Conservation (phyloP, 2,113 vertebrate genomes). For the Paraplagusia blochii region DNA sequence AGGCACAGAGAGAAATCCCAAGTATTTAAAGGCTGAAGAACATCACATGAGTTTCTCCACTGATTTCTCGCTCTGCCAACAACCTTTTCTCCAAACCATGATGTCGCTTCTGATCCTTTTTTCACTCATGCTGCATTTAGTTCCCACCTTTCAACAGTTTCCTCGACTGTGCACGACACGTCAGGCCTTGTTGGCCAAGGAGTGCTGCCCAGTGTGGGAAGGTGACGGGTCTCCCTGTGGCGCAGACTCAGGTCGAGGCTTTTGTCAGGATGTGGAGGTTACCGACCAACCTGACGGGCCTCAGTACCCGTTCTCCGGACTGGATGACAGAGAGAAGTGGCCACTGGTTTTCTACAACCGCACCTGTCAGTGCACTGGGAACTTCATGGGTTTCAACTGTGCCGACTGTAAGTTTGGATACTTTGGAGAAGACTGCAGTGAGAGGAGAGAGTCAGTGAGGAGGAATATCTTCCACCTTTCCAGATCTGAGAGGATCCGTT, state of each 20-base stretch:
- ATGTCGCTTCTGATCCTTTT: constrained; percentile 71
- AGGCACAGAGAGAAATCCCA: neutral
- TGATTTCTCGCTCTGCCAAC: neutral
- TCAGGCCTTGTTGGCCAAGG: constrained; percentile 48
- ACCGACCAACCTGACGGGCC: constrained; percentile 76
- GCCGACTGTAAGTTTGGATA: constrained; percentile 87
- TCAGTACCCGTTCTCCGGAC: constrained; percentile 86
- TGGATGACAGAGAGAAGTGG: constrained; percentile 93
- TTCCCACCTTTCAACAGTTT: constrained; percentile 52
- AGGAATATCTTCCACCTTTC: constrained; percentile 85
- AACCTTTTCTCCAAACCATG: constrained; percentile 10
- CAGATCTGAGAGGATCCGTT: constrained; percentile 75
- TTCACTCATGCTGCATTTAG: constrained; percentile 21
- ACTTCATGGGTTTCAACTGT: constrained; percentile 90
- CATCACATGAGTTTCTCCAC: constrained; percentile 14
- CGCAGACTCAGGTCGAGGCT: constrained; percentile 80
- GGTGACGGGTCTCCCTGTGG: constrained; percentile 65
- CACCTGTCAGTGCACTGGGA: constrained; percentile 83
- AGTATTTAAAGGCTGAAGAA: constrained; percentile 29
- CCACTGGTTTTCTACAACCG: constrained; percentile 90
- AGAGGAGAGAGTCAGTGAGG: constrained; percentile 76
- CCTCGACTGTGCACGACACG: constrained; percentile 54
- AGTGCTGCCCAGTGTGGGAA: constrained; percentile 65
- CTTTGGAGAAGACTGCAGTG: constrained; percentile 77
- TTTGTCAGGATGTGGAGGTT: constrained; percentile 78